phyloP scores from a whole-genome alignment of 64 coral and sea anemone species.

The Stichodactyla helianthus region DNA sequence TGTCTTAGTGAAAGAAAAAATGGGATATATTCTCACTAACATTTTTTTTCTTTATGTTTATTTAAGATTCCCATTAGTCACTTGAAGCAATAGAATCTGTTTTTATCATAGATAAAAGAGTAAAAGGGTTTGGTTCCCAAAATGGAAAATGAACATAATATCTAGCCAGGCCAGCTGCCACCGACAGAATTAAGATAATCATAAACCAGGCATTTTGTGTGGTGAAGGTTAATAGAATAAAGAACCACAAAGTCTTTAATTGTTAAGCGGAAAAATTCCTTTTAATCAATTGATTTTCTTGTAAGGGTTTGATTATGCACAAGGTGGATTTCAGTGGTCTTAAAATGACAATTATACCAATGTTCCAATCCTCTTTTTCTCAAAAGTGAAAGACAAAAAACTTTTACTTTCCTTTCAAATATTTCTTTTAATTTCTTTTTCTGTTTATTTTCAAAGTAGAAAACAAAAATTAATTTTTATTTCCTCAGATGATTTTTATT shows the following conservation, averaged over 20 bases:
- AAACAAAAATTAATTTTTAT: background rate
- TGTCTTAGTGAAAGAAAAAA: background rate
- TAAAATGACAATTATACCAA: constrained; percentile 16
- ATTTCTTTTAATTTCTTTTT: background rate
- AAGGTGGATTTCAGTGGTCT: constrained; percentile 20
- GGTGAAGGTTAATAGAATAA: constrained; percentile 28
- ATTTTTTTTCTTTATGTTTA: background rate
- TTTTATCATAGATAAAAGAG: background rate
- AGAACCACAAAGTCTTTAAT: constrained; percentile 24
- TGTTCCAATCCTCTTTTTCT: background rate
- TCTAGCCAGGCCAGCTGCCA: constrained; percentile 21
- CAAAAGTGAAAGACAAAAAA: background rate
- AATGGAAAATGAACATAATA: constrained; percentile 1
- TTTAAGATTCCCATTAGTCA: background rate
- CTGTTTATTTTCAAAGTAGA: background rate
- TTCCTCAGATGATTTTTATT: background rate
- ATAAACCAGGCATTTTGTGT: constrained; percentile 15
- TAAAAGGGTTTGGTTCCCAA: background rate
- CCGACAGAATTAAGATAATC: constrained; percentile 11
- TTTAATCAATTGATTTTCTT: constrained; percentile 27
- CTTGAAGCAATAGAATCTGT: background rate
- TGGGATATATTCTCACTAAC: background rate
- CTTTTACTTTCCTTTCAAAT: background rate
- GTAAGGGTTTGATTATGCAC: constrained; percentile 14
- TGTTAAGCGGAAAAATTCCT: constrained; percentile 23